Percentiles rank a stretch among this genome's conserved stretches.
phyloP scores from a whole-genome alignment of 2,797 vertebrate species.

The Syngnathus rostellatus region DNA sequence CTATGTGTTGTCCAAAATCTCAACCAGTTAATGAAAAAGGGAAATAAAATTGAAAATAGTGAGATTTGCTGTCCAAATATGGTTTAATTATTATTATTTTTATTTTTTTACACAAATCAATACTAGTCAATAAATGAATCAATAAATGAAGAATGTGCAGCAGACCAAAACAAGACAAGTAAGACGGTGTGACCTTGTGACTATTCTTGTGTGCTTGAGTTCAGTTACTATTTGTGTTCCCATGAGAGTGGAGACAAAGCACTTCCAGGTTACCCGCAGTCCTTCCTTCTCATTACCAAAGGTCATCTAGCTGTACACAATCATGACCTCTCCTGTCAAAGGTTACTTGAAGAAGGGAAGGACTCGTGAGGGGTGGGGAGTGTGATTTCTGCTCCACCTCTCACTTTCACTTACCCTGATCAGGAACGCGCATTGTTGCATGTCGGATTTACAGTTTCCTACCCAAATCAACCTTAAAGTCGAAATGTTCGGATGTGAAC shows the following conservation, averaged over 20 bases:
- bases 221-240: constrained; percentile 59
- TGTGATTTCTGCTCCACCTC: constrained; percentile 5
- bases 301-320: constrained; percentile 52
- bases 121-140: too few species aligned
- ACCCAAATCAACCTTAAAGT: background rate
- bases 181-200: constrained; percentile 31
- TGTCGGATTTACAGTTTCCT: background rate
- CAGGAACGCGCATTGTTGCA: constrained; percentile 1
- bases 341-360: constrained; percentile 23
- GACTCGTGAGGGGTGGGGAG: background rate
- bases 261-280: constrained; percentile 56
- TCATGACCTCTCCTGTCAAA: constrained; percentile 45
- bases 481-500: background rate
- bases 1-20: too few species aligned
- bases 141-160: too few species aligned
- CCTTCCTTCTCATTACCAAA: constrained; percentile 58
- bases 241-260: constrained; percentile 56
- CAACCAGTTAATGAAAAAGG: too few species aligned
- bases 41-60: too few species aligned
- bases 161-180: background rate
- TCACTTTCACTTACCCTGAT: constrained; percentile 26
- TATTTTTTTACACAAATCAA: too few species aligned
- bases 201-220: constrained; percentile 53
- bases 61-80: too few species aligned
- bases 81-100: too few species aligned